Base-by-base conservation (phyloP, 2,888 invertebrate species). In the Megastigmus dorsalis region DNA sequence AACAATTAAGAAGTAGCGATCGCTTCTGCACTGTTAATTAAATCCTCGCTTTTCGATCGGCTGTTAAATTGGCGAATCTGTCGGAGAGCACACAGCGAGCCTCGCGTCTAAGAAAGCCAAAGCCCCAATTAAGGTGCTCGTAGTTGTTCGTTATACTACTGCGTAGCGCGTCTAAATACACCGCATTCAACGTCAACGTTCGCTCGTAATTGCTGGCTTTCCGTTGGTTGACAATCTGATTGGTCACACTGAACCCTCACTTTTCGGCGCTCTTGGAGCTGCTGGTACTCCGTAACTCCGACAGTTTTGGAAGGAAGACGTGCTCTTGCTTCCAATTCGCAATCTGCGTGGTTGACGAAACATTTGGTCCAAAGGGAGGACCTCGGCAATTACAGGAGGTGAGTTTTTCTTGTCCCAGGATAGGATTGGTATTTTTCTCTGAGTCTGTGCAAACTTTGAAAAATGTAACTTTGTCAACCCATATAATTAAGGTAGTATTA, bases 191-290 rank as follows among this genome's bases (percentile, higher is more conserved):
- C 66, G 54, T 48, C 67, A 52, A 55, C 43, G 23, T 3, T 23
- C 50, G 13, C 55, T n/a, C 62, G n/a, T 75, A 65, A 75, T 75
- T 71, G 50, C 67, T 36, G 71, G 67, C 60, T 68, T 67, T 57
- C 66, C 67, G 55, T 36, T 20, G 50, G 59, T 75, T 63, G 75
- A 75, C 67, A 71, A 70, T 71, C 23, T 68, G 60, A 67, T 71
- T 68, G 67, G 71, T 63, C 68, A 63, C 68, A 52, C 66, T 20
- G 18, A 48, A 50, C 65, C 67, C 68, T 50, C 38, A 43, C 36
- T 57, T 63, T 54, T 67, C 50, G 26, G 50, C 3, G 9, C 18
- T 33, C 41, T 28, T 4, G 2, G 9, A 13, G 18, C 33, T 10
- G 23, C 15, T 43, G 18, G 18, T 15, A 26, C 38, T 48, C n/a